Conservation (phyloP, 2,888 invertebrate species). For the Dromius quadrimaculatus region DNA sequence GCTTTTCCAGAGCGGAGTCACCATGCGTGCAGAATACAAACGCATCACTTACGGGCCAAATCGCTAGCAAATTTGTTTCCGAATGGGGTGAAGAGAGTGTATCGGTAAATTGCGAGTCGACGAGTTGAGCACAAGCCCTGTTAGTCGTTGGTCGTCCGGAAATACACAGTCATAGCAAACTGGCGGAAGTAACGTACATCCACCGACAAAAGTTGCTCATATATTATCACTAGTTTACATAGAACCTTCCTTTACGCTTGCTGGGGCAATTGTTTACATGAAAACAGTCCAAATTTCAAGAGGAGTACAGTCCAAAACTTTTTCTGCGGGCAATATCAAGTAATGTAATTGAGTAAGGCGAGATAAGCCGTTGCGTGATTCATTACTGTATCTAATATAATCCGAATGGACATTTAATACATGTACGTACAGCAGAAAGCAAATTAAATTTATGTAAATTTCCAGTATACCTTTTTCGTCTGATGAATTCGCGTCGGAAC, state of each 20-base stretch:
- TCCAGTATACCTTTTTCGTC: constrained; percentile 3
- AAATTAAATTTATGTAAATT: constrained; percentile 37
- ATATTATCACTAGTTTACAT: constrained; percentile 20
- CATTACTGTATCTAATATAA: constrained; percentile 20
- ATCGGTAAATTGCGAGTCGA: constrained; percentile 20
- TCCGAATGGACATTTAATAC: constrained; percentile 32
- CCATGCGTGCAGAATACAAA: constrained; percentile 38
- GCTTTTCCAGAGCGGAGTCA: constrained; percentile 13
- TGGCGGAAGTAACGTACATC: constrained; percentile 30
- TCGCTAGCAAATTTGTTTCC: constrained; percentile 42
- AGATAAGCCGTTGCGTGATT: constrained; percentile 14
- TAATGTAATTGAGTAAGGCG: no score
- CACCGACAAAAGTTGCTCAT: constrained; percentile 10
- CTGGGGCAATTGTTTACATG: not conserved
- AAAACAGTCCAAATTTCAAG: no score
- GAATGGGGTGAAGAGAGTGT: constrained; percentile 26
- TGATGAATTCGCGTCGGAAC: constrained; percentile 24
- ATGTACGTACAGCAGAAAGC: constrained; percentile 23
- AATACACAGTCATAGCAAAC: constrained; percentile 17
- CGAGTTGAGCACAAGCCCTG: no score
- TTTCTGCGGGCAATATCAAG: no score
- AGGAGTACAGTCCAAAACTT: no score
- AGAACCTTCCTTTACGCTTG: not conserved
- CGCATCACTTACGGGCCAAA: constrained; percentile 29
- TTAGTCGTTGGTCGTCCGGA: constrained; percentile 8